Evolutionary conservation across 2,888 invertebrate genomes (phyloP).

Genomic region (Anaspis maculata): DNA sequence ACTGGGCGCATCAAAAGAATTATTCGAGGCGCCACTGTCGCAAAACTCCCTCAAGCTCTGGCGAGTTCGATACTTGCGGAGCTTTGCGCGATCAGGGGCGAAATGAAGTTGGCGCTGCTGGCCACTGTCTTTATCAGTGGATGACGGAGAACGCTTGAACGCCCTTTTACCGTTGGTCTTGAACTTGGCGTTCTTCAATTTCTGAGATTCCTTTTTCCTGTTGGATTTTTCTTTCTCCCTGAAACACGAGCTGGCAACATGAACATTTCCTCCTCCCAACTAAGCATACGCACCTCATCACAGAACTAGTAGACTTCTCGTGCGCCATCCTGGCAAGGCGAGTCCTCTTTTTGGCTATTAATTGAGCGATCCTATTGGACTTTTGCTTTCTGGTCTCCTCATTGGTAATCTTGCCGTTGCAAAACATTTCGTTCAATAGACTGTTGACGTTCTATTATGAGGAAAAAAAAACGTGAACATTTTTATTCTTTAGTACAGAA

Average conservation of each 20-base stretch:
- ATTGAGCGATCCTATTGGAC: slow-evolving; percentile 59
- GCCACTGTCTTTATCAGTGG: too few species aligned
- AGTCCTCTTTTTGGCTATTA: slow-evolving; percentile 64
- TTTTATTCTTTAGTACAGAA: too few species aligned
- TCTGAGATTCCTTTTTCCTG: slow-evolving; percentile 22
- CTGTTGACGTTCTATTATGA: slow-evolving; percentile 7
- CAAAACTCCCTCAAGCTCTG: slow-evolving; percentile 27
- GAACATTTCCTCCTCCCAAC: neutral
- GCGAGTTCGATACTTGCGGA: slow-evolving; percentile 30
- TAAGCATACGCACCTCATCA: slow-evolving; percentile 17
- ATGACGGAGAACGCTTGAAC: too few species aligned
- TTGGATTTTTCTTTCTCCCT: slow-evolving; percentile 24
- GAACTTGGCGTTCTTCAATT: slow-evolving; percentile 23
- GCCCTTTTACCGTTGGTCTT: slow-evolving; percentile 22
- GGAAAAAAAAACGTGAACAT: too few species aligned
- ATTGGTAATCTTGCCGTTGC: slow-evolving; percentile 34
- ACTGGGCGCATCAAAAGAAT: slow-evolving; percentile 52
- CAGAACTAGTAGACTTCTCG: slow-evolving; percentile 44
- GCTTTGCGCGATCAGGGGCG: slow-evolving; percentile 13
- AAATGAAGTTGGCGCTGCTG: slow-evolving; percentile 19
- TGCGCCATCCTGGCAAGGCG: slow-evolving; percentile 57
- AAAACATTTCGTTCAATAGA: slow-evolving; percentile 20
- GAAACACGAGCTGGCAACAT: too few species aligned
- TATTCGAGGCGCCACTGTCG: slow-evolving; percentile 36
- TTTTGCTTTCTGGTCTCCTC: slow-evolving; percentile 37